phyloP scores from a whole-genome alignment of 2,797 vertebrate species.

The Moxostoma hubbsi region DNA sequence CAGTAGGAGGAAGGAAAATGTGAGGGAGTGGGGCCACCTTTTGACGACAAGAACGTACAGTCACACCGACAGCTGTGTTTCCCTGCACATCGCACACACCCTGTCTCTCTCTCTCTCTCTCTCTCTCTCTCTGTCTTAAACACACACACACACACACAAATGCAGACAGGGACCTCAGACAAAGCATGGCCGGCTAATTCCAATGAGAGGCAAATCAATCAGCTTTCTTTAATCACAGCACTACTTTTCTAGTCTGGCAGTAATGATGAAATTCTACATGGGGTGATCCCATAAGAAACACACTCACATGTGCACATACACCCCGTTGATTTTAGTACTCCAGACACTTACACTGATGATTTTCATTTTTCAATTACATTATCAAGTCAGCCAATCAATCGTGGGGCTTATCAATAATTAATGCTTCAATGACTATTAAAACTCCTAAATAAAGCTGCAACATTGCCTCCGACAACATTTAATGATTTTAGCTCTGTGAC shows the following conservation, averaged over 20 bases:
- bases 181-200: constrained; percentile 77
- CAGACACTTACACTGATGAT: constrained; percentile 75
- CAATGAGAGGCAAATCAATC: constrained; percentile 84
- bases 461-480: constrained; percentile 74
- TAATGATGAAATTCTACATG: constrained; percentile 82
- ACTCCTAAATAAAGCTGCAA: constrained; percentile 79
- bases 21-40: constrained; percentile 94
- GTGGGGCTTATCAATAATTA: constrained; percentile 84
- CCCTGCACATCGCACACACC: constrained; percentile 22
- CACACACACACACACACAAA: constrained; percentile 16
- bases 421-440: constrained; percentile 81
- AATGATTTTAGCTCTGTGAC: constrained; percentile 59
- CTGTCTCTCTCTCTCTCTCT: constrained; percentile 5
- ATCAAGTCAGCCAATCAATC: constrained; percentile 86
- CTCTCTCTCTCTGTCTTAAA: constrained; percentile 20
- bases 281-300: constrained; percentile 79
- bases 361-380: constrained; percentile 87
- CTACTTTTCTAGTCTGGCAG: constrained; percentile 82
- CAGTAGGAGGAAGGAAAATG: constrained; percentile 78
- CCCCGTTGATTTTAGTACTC: constrained; percentile 64
- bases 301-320: constrained; percentile 41
- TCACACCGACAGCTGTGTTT: constrained; percentile 67
- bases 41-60: constrained; percentile 88
- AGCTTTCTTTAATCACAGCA: constrained; percentile 85
- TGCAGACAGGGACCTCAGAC: constrained; percentile 41